Conservation (phyloP, 2,797 vertebrate species). For the Tokudaia muenninki region DNA sequence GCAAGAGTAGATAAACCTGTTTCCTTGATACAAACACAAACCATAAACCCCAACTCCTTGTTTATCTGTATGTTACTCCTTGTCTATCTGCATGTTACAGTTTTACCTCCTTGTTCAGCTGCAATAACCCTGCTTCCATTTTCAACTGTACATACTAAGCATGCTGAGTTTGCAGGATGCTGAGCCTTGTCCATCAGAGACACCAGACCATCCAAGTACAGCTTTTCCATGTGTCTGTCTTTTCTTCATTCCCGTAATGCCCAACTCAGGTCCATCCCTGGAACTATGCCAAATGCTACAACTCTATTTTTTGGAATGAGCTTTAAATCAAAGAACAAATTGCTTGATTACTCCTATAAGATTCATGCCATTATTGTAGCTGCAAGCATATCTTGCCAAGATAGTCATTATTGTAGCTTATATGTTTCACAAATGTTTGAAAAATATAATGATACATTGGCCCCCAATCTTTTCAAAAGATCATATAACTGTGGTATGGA, state of each 20-base stretch:
- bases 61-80: not conserved
- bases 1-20: not conserved
- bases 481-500: too few relatives aligned
- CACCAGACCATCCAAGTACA: not conserved
- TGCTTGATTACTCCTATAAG: not conserved
- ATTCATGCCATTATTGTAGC: not conserved
- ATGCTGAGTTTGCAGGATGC: not conserved
- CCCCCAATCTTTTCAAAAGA: not conserved
- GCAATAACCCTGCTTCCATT: not conserved
- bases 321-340: not conserved
- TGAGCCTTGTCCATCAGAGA: not conserved
- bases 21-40: not conserved
- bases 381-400: not conserved
- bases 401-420: not conserved
- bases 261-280: not conserved
- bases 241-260: not conserved
- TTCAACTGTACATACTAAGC: not conserved
- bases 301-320: not conserved
- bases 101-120: not conserved
- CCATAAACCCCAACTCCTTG: not conserved
- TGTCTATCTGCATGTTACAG: not conserved
- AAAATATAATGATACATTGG: not conserved
- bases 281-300: not conserved
- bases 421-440: not conserved
- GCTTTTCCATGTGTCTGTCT: not conserved